Evolutionary conservation across 2,888 invertebrate genomes (phyloP), one percentile per base, ranked within the genome.

Genomic region (Clivina fossor): DNA sequence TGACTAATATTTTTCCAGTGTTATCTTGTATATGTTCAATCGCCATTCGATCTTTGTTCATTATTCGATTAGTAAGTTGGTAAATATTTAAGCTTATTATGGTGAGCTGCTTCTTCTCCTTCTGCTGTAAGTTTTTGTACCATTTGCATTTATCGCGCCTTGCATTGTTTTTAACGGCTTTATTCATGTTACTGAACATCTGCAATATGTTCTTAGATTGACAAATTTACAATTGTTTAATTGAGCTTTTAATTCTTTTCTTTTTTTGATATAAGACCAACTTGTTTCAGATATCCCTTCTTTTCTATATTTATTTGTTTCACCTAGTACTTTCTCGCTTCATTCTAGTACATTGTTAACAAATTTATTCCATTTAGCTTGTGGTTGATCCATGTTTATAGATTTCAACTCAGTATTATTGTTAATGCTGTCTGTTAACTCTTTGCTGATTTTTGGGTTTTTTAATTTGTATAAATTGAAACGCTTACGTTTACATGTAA

Each of bases 381-480:
- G n/a, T n/a, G n/a, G n/a, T n/a, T n/a, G n/a, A n/a, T n/a, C n/a
- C n/a, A n/a, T n/a, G n/a, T n/a, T n/a, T n/a, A n/a, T n/a, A n/a
- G n/a, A n/a, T n/a, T n/a, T n/a, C n/a, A n/a, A n/a, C n/a, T n/a
- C n/a, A n/a, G n/a, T n/a, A n/a, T n/a, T n/a, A n/a, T n/a, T n/a
- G n/a, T n/a, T n/a, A n/a, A n/a, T n/a, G n/a, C n/a, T n/a, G n/a
- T n/a, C n/a, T n/a, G n/a, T n/a, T n/a, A n/a, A n/a, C n/a, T n/a
- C n/a, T n/a, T n/a, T n/a, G n/a, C n/a, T n/a, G n/a, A n/a, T n/a
- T n/a, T n/a, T n/a, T 26, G 16, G 18, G 15, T 13, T 13, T 18
- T 44, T 44, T 9, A 44, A 26, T n/a, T n/a, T n/a, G 4, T 44
- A 4, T 3, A 44, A 3, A 44, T 44, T 44, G 24, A 22, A 44